These are phyloP conservation scores for Mobula birostris DNA, from an alignment of 2,113 vertebrate species.

Conservation along the genomic window DNA sequence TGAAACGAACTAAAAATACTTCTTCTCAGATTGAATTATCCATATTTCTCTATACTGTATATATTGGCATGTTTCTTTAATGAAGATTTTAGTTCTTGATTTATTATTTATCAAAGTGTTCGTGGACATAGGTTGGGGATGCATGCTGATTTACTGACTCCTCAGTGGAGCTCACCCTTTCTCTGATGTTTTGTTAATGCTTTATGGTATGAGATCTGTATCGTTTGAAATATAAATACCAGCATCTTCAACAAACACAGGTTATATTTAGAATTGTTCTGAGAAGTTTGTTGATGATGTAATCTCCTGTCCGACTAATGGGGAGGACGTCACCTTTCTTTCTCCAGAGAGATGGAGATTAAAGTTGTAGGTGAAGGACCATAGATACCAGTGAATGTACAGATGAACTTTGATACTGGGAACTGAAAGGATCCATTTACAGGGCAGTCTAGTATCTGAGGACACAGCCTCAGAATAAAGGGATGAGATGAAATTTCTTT, in stretches of 20 bases:
- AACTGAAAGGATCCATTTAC: not conserved
- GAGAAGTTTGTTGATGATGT: not conserved
- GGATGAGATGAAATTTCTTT: no score
- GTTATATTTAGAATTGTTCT: not conserved
- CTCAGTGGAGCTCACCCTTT: not conserved
- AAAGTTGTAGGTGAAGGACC: not conserved
- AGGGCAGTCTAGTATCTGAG: no score
- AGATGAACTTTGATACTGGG: not conserved
- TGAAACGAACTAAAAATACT: not conserved
- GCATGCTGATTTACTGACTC: not conserved
- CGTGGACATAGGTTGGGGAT: not conserved
- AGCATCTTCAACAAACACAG: not conserved
- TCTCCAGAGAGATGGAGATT: not conserved
- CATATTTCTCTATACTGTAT: not conserved
- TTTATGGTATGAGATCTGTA: not conserved
- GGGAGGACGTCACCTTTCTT: not conserved
- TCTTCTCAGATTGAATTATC: not conserved
- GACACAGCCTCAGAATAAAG: no score
- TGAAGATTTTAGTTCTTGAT: conserved; percentile 8
- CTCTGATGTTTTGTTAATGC: not conserved
- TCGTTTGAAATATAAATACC: not conserved
- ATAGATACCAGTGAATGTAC: not conserved
- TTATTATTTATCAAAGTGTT: conserved; percentile 25
- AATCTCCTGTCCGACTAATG: not conserved
- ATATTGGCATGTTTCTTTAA: not conserved